Evolutionary conservation across 2,113 vertebrate species (phyloP), one percentile per base, ranked within the genome.

Genomic region (Spea multiplicata): DNA sequence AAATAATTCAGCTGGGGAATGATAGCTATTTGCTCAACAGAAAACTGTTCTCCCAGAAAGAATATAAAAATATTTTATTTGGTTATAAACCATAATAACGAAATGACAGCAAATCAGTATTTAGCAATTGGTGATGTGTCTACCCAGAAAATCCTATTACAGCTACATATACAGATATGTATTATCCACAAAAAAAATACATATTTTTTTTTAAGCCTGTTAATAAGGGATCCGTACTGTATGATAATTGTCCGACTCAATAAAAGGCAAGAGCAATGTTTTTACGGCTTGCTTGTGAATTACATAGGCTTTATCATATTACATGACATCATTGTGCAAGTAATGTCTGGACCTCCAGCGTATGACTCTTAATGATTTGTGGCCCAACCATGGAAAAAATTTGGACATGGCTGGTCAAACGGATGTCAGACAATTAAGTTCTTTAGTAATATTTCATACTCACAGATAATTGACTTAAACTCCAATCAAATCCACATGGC

Each of bases 11-110:
- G 61, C 44, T 67, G 77, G 77, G 70, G 70, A 79, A 79, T 79
- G 77, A 79, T 79, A 66, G 77, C 77, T 66, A 79, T 79, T 79
- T 79, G 69, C 70, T 73, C 44, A 55, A 55, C 70, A 64, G 61
- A 79, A 66, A 55, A 52, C 70, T 59, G 77, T 67, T 73, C 57
- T 66, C 44, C 61, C 47, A 44, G 47, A 73, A 79, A 79, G 57
- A 12, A 79, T 79, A 79, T 79, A 79, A 66, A 49, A 79, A 70
- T 79, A 79, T 79, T 79, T 79, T 79, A 79, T 72, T 66, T 73
- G 14, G 70, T 67, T 73, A 79, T 79, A 62, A 73, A 66, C 70
- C 70, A 67, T 79, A 73, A 30, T 30, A 79, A 71, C 16, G 16
- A 48, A 67, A 17, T 73, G 77, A 73, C 70, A 73, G 70, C 57